phyloP scores from a whole-genome alignment of 2,113 vertebrate genomes.

The Lonchura striata region DNA sequence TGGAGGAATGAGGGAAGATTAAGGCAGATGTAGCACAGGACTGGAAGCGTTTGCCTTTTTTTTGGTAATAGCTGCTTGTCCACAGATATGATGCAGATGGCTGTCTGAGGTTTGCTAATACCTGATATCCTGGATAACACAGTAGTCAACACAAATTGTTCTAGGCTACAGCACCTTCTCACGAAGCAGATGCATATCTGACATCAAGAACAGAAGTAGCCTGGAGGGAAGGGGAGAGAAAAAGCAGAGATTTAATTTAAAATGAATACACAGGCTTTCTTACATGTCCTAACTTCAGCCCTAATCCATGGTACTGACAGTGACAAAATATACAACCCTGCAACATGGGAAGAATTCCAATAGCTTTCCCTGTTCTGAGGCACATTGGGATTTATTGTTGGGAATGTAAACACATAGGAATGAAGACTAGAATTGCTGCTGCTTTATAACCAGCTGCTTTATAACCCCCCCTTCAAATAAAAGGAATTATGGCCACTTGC shows the following conservation, averaged over 20 bases:
- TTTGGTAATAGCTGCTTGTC: slow-evolving; percentile 88
- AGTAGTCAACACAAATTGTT: slow-evolving; percentile 76
- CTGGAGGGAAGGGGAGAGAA: slow-evolving; percentile 49
- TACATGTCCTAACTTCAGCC: neutral
- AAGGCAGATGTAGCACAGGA: slow-evolving; percentile 80
- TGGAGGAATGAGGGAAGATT: slow-evolving; percentile 72
- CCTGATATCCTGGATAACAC: slow-evolving; percentile 76
- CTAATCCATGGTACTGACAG: neutral
- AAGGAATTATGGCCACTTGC: neutral
- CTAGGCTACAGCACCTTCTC: slow-evolving; percentile 70
- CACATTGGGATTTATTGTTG: neutral
- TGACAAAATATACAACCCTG: neutral
- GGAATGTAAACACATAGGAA: neutral
- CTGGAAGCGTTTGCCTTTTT: slow-evolving; percentile 75
- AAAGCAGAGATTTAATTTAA: slow-evolving; percentile 38
- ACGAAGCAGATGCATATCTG: slow-evolving; percentile 80
- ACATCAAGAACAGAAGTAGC: slow-evolving; percentile 81
- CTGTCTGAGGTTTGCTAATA: slow-evolving; percentile 77
- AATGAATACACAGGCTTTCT: neutral
- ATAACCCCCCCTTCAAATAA: neutral
- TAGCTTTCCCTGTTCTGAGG: neutral
- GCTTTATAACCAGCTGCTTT: neutral
- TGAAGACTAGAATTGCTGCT: neutral
- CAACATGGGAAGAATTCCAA: neutral
- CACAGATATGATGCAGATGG: slow-evolving; percentile 79